Base-by-base conservation (phyloP, 2,888 invertebrate species). In the Himalopsyche kuldschensis region DNA sequence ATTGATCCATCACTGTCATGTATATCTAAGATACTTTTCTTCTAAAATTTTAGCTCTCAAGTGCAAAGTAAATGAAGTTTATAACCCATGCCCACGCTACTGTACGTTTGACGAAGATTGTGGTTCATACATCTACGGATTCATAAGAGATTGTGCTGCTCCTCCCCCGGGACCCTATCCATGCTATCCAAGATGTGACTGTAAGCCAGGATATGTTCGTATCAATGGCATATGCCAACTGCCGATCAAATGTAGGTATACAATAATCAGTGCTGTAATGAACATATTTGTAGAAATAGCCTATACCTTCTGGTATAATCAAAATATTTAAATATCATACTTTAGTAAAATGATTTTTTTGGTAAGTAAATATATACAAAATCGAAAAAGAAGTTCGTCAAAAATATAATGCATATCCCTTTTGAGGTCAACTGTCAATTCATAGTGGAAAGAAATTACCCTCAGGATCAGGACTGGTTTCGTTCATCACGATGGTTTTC, bases 111-210 rank as follows among this genome's bases (percentile, higher is more conserved):
- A 77, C 24, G 80, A 80, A 31, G 83, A 79, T 10, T 83, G 75
- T 10, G 75, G 79, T n/a, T 35, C 48, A 3, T 55, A 55, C 55
- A 4, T 55, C 20, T 20, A 55, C 20, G 55, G 55, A n/a, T 55
- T 11, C 20, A 55, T 55, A 55, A 17, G 20, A 55, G 55, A 55
- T 20, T 55, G 55, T 69, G 35, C 83, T 77, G 24, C 75, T 32
- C 31, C 48, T 46, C 75, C 32, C 24, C 76, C 48, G 17, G 41
- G 41, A 78, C 35, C 24, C 63, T 24, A 47, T 24, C 81, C 78
- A n/a, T 84, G 84, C 79, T 75, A 41, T 32, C 75, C 55, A 48
- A 81, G 84, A 31, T 84, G 84, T 30, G 81, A 81, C 11, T 84
- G 84, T 47, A 27, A 77, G 24, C 0, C 31, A 27, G 84, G 84